Percentiles rank a stretch among this genome's conserved stretches.
phyloP scores from a whole-genome alignment of 2,888 invertebrate genomes.

The Callyntrura guangdongensis region DNA sequence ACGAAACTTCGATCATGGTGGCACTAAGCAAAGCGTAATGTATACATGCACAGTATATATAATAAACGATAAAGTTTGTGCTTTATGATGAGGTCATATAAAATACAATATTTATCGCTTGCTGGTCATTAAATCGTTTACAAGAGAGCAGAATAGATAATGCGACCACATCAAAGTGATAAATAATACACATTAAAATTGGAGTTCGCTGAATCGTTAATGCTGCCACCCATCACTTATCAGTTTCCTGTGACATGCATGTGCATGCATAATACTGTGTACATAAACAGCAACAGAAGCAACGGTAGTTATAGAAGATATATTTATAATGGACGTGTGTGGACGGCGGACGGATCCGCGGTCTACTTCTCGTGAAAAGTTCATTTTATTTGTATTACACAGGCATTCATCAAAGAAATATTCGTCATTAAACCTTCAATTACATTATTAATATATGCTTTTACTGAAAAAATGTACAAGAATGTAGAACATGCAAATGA shows the following conservation, averaged over 20 bases:
- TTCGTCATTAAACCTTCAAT: slow-evolving; percentile 11
- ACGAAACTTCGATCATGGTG: slow-evolving; percentile 70
- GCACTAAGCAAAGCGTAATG: slow-evolving; percentile 40
- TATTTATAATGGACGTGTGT: no score
- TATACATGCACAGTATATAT: neutral
- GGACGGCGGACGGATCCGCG: no score
- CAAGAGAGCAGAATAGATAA: slow-evolving; percentile 44
- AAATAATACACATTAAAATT: slow-evolving; percentile 64
- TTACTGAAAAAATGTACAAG: slow-evolving; percentile 33
- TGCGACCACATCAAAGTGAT: slow-evolving; percentile 56
- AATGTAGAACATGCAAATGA: neutral
- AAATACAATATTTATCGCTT: slow-evolving; percentile 51
- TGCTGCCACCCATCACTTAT: slow-evolving; percentile 72
- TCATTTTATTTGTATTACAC: slow-evolving; percentile 12
- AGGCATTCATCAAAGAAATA: slow-evolving; percentile 21
- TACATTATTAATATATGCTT: slow-evolving; percentile 25
- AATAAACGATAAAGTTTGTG: slow-evolving; percentile 35
- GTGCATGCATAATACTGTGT: slow-evolving; percentile 48
- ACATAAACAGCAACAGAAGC: slow-evolving; percentile 7
- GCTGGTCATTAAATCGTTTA: slow-evolving; percentile 58
- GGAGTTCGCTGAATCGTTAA: slow-evolving; percentile 70
- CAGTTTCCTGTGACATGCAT: slow-evolving; percentile 72
- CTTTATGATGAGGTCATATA: slow-evolving; percentile 62
- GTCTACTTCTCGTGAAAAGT: neutral
- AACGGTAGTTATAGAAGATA: neutral